phyloP scores from a whole-genome alignment of 2,888 invertebrate species.

The Chrysolina americana region DNA sequence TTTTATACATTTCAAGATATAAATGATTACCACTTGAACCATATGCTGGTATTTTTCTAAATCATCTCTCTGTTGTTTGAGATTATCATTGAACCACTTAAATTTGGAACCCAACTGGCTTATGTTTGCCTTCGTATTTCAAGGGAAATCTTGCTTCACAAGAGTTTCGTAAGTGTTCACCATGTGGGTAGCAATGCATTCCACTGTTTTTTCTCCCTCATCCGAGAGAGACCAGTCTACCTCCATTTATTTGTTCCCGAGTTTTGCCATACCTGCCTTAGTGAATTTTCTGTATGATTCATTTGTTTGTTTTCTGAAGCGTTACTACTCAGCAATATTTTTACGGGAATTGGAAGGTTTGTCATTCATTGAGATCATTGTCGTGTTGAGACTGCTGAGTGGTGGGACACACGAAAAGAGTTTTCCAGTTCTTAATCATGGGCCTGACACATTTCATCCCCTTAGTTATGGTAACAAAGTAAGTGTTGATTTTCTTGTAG shows the following conservation, averaged over 20 bases:
- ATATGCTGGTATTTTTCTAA: constrained; percentile 12
- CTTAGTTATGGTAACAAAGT: too few relatives aligned
- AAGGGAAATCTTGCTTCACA: constrained; percentile 14
- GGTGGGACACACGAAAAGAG: too few relatives aligned
- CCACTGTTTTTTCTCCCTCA: constrained; percentile 2
- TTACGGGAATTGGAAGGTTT: too few relatives aligned
- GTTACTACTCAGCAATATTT: too few relatives aligned
- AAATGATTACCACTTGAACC: neutral
- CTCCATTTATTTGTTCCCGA: constrained; percentile 18
- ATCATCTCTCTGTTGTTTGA: constrained; percentile 7
- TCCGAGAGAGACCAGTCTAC: constrained; percentile 17
- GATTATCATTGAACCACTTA: constrained; percentile 24
- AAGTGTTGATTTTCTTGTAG: too few relatives aligned
- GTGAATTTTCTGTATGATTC: constrained; percentile 23
- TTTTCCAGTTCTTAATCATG: too few relatives aligned
- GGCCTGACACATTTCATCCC: too few relatives aligned
- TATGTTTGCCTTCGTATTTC: constrained; percentile 1
- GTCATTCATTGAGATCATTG: too few relatives aligned
- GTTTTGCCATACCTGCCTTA: constrained; percentile 25
- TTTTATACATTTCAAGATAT: too few relatives aligned
- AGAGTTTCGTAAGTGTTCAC: constrained; percentile 19
- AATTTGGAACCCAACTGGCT: constrained; percentile 4
- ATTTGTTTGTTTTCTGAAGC: neutral
- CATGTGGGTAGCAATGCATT: constrained; percentile 23
- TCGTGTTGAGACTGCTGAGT: too few relatives aligned